Evolutionary conservation across 1,140 invertebrate species (phyloP).

Genomic region (Ruditapes philippinarum): DNA sequence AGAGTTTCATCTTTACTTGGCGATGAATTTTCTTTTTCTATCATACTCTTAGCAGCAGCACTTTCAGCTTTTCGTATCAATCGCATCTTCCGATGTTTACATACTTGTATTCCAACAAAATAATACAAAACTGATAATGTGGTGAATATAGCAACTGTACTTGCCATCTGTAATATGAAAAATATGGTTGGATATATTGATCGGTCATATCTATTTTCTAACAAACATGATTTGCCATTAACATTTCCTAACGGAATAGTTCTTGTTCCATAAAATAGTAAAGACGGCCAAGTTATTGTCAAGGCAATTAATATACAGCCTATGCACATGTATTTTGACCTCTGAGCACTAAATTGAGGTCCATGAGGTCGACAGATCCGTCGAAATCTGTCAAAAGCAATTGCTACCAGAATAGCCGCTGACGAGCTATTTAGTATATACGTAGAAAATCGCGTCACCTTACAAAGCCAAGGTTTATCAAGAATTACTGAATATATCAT

Average conservation of each 20-base stretch:
- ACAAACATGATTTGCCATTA: not conserved
- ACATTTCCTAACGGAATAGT: conserved; percentile 2
- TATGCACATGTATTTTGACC: conserved; percentile 60
- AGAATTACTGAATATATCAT: conserved; percentile 46
- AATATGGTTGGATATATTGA: conserved; percentile 30
- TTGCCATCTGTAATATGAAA: conserved; percentile 1
- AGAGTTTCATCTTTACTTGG: too few species aligned
- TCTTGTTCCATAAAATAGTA: conserved; percentile 51
- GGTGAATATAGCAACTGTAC: not conserved
- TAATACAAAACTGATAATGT: conserved; percentile 42
- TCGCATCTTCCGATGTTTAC: conserved; percentile 43
- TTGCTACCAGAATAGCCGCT: conserved; percentile 38
- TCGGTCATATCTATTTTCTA: conserved; percentile 36
- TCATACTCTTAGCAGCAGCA: conserved; percentile 27
- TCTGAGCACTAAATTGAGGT: not conserved
- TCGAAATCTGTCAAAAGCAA: conserved; percentile 50
- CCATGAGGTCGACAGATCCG: conserved; percentile 54
- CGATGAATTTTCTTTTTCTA: too few species aligned
- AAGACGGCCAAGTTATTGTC: conserved; percentile 27
- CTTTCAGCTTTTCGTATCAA: conserved; percentile 34
- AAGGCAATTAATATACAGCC: conserved; percentile 21
- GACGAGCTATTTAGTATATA: conserved; percentile 61
- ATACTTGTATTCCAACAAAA: conserved; percentile 44
- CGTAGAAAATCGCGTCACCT: conserved; percentile 46
- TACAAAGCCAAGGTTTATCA: conserved; percentile 42